Evolutionary conservation across 1,140 invertebrate genomes (phyloP).

Genomic region (Diabrotica virgifera): DNA sequence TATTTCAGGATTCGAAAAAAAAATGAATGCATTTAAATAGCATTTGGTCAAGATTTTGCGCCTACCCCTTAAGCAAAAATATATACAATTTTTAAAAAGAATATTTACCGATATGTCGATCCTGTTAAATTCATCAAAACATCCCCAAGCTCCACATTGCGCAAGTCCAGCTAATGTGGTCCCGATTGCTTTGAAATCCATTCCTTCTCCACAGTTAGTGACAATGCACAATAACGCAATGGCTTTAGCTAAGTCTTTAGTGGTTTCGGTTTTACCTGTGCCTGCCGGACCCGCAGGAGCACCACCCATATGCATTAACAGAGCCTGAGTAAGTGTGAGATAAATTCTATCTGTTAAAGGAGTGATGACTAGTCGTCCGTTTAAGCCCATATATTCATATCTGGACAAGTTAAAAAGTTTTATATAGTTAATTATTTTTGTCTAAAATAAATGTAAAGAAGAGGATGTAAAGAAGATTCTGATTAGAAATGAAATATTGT

Average conservation of each 20-base stretch:
- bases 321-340: constrained; percentile 85
- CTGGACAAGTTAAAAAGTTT: neutral
- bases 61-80: too few species aligned
- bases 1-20: too few species aligned
- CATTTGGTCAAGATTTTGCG: too few species aligned
- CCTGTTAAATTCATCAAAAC: constrained; percentile 90
- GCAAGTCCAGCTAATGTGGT: constrained; percentile 75
- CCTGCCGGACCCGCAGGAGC: constrained; percentile 80
- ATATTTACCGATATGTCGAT: constrained; percentile 70
- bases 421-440: too few species aligned
- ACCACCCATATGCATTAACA: constrained; percentile 85
- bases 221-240: constrained; percentile 83
- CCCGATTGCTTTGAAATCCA: constrained; percentile 84
- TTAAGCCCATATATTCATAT: constrained; percentile 92
- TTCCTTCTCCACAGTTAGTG: constrained; percentile 89
- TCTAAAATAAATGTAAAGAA: too few species aligned
- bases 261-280: constrained; percentile 90
- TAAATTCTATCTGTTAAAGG: constrained; percentile 90
- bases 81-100: too few species aligned
- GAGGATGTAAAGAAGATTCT: too few species aligned
- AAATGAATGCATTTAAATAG: too few species aligned
- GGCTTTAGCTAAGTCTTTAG: constrained; percentile 86
- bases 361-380: constrained; percentile 85
- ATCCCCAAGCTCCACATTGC: constrained; percentile 81
- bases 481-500: too few species aligned